A percentile compares a stretch with the other conserved stretches of the same genome.
phyloP scores from a whole-genome alignment of 2,113 vertebrate species.

The Scatophagus argus region DNA sequence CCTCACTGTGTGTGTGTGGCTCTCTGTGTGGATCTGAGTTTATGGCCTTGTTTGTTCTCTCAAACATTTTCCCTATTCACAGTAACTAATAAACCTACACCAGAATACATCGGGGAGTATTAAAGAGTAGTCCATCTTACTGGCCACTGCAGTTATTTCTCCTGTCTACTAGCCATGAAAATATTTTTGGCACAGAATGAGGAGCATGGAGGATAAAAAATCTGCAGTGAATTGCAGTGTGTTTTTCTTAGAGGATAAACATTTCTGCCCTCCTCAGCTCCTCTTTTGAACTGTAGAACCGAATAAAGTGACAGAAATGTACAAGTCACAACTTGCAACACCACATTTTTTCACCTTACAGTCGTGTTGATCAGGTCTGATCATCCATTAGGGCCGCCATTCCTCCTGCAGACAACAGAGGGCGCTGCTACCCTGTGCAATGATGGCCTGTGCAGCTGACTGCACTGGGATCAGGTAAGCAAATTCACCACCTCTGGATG shows the following conservation, averaged over 20 bases:
- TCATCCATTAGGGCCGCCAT: neutral
- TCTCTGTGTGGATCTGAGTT: neutral
- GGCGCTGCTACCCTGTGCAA: neutral
- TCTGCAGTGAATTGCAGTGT: neutral
- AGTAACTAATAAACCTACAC: neutral
- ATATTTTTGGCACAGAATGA: neutral
- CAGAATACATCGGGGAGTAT: neutral
- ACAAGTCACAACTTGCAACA: neutral
- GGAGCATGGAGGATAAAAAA: no score
- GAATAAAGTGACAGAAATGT: neutral
- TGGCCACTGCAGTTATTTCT: neutral
- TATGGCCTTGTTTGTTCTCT: neutral
- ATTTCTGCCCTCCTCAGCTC: neutral
- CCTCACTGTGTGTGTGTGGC: neutral
- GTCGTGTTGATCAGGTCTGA: no score
- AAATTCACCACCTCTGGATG: neutral
- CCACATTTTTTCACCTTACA: neutral
- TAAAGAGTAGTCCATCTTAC: neutral
- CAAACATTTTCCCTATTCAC: neutral
- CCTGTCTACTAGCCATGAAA: neutral
- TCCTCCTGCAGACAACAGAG: neutral
- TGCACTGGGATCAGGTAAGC: neutral
- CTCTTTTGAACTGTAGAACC: neutral
- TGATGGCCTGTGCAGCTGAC: neutral
- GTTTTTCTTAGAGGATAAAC: no score